Base-by-base conservation (phyloP, 2,797 vertebrate species). In the Labroides dimidiatus region DNA sequence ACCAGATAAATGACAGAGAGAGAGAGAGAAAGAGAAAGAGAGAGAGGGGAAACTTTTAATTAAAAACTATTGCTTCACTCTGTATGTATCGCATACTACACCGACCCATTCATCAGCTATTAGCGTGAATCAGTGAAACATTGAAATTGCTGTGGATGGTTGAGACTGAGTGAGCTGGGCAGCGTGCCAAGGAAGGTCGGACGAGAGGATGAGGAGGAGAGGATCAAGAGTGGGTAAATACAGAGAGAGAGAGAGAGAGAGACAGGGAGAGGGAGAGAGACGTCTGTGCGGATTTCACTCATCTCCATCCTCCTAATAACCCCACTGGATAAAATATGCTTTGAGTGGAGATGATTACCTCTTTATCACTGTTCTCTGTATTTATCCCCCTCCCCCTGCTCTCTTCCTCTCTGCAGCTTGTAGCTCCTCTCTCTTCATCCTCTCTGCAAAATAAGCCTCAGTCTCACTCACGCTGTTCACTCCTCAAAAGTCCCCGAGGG, bases 331-430 rank as follows among this genome's bases (percentile, higher is more conserved):
- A 82, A 89, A 89, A 89, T 89, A 81, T 84, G 78, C 82, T 81
- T 84, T 84, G 87, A 89, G 78, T 81, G 81, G 81, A 88, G 83
- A 87, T 89, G 87, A 93, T 89, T 88, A 85, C 73, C 84, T 86
- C 84, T 87, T 85, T 84, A 90, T 89, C 87, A 64, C 80, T 82
- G 75, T 80, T 86, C 80, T 87, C 84, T 88, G 63, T 89, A 84
- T 87, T 87, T 87, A 84, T 69, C 83, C 81, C 57, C 67, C 69
- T 39, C 42, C 50, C 27, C 41, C 13, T 43, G 50, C 68, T 62
- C 57, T 68, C 85, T 70, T 69, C 68, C 78, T 83, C 78, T 78
- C 67, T 76, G 43, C 69, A 62, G 63, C 79, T 72, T 69, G 71
- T 50, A 70, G 64, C 67, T 65, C 30, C 64, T 9, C 70, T 63